phyloP scores from a whole-genome alignment of 2,113 vertebrate species.

The Atherinomorus stipes region DNA sequence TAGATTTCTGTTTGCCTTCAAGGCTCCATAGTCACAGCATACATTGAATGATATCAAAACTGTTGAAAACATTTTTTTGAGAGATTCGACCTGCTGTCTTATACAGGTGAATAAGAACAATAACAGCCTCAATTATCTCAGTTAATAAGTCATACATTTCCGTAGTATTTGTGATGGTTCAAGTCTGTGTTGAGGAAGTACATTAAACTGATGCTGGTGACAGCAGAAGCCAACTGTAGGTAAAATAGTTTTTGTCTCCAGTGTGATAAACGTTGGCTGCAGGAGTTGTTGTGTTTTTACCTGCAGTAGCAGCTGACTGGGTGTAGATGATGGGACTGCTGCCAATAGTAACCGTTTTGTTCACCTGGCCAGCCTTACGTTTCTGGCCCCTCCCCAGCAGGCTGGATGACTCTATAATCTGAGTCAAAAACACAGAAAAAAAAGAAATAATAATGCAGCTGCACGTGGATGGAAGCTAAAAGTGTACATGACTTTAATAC shows the following conservation, averaged over 20 bases:
- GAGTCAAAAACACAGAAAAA: conserved; percentile 7
- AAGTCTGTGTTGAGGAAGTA: neutral
- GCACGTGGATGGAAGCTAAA: neutral
- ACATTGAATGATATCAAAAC: too few relatives aligned
- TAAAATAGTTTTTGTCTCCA: neutral
- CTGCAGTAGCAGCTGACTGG: conserved; percentile 82
- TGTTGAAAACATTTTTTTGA: too few relatives aligned
- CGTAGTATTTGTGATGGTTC: too few relatives aligned
- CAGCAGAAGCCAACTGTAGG: neutral
- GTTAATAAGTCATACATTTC: too few relatives aligned
- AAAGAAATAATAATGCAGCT: neutral
- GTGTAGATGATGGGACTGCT: conserved; percentile 94
- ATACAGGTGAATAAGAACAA: neutral
- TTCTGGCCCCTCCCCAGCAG: conserved; percentile 85
- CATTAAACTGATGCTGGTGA: neutral
- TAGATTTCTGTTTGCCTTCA: too few relatives aligned
- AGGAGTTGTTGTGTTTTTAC: conserved; percentile 73
- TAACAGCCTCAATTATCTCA: too few relatives aligned
- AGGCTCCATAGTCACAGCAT: too few relatives aligned
- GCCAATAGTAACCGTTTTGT: conserved; percentile 90
- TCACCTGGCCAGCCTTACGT: conserved; percentile 86
- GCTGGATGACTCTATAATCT: conserved; percentile 72
- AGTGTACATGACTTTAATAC: neutral
- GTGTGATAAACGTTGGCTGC: neutral
- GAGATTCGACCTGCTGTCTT: neutral